Evolutionary conservation across 2,113 vertebrate genomes (phyloP).

Genomic region (Percopsis transmontana): DNA sequence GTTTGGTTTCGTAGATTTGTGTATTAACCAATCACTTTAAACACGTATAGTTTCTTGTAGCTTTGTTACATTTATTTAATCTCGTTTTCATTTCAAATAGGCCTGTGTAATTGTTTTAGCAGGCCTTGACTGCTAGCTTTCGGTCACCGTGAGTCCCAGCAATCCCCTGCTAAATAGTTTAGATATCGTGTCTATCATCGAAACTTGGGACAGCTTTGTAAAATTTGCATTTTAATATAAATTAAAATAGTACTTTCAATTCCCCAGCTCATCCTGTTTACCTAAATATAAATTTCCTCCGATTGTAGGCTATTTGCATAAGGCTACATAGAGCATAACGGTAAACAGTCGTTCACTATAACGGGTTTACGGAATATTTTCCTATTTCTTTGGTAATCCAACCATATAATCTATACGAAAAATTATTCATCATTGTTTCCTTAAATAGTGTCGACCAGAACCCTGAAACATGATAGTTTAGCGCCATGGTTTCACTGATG

Average conservation of each 20-base stretch:
- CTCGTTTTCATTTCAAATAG: no score
- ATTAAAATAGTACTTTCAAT: slow-evolving; percentile 3
- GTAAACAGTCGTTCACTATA: background rate
- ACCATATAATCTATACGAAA: slow-evolving; percentile 15
- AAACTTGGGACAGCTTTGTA: no score
- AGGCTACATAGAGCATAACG: background rate
- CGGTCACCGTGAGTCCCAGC: no score
- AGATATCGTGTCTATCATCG: slow-evolving; percentile 34
- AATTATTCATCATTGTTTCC: slow-evolving; percentile 4
- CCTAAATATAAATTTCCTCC: background rate
- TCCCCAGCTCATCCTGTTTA: slow-evolving; percentile 4
- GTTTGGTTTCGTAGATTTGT: no score
- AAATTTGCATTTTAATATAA: slow-evolving; percentile 25
- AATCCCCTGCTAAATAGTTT: background rate
- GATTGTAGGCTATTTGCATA: background rate
- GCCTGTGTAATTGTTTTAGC: no score
- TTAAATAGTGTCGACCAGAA: no score
- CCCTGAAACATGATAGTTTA: slow-evolving; percentile 1
- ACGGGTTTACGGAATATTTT: slow-evolving; percentile 19
- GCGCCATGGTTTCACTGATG: slow-evolving; percentile 58
- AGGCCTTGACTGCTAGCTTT: no score
- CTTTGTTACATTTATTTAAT: no score
- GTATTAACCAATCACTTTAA: no score
- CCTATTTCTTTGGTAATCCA: slow-evolving; percentile 42
- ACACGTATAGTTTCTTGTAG: no score